Base-by-base conservation (phyloP, 2,888 invertebrate genomes). In the Epinotia demarniana region DNA sequence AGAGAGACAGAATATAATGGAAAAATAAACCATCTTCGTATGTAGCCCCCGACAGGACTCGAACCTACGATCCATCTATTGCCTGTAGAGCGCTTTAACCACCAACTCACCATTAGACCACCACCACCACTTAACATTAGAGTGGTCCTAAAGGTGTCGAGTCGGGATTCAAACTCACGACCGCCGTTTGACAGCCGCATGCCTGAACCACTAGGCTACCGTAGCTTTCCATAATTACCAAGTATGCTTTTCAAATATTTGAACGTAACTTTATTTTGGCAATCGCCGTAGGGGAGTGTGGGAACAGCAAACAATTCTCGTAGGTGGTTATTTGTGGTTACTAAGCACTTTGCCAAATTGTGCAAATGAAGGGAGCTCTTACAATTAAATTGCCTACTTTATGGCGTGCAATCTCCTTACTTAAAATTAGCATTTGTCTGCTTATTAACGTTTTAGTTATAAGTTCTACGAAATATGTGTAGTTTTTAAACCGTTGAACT, bases 281-380 rank as follows among this genome's bases (percentile, higher is more conserved):
- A 57, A 68, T 43, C 18, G 53, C 23, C 33, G n/a, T 18, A 43
- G 43, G 73, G 72, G 72, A 55, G 60, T 68, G 73, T 80, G 80
- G 77, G 80, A 80, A 80, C 75, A 0, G 58, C 75, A 79, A 80
- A 80, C 80, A 80, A 33, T 49, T 57, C 4, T 13, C n/a, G 72
- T 67, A 73, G 72, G 60, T 70, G 55, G 53, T 60, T 49, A 23
- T 77, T 77, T 79, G 79, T 79, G 74, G n/a, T n/a, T 53, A 53
- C 53, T 72, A 23, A 58, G 77, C 74, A 80, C 79, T 82, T 79
- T 79, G 81, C 81, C 75, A 80, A 81, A 81, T 78, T 79, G 78
- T 68, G 68, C 70, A 18, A 74, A 76, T 74, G 77, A 49, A 23
- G 58, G 67, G 39, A 9, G 11, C 58, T 71, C 43, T 62, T 4